phyloP scores from a whole-genome alignment of 1,140 invertebrate genomes.

The Leptoteleia sp. region DNA sequence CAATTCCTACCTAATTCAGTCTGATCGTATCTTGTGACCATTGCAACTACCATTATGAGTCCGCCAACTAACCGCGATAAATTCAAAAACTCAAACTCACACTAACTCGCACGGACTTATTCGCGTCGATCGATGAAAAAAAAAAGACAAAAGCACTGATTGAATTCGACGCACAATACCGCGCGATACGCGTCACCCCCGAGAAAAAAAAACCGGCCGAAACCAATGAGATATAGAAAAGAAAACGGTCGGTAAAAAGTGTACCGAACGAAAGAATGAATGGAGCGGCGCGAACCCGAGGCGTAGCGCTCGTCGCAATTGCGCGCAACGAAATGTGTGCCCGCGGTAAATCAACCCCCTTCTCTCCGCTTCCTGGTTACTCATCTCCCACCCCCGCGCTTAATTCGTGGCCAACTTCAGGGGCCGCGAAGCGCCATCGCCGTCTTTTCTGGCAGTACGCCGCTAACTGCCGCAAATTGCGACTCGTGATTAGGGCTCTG shows the following conservation, averaged over 20 bases:
- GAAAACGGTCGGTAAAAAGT: no score
- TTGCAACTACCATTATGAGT: conserved; percentile 34
- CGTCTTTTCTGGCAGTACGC: no score
- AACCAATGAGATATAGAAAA: no score
- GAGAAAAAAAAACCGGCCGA: no score
- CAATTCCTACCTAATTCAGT: conserved; percentile 46
- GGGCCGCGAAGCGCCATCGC: no score
- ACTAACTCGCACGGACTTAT: no score
- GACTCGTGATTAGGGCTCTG: no score
- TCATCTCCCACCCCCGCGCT: conserved; percentile 57
- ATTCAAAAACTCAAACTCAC: background rate
- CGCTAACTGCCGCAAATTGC: no score
- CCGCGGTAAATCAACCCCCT: conserved; percentile 52
- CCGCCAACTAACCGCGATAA: conserved; percentile 2
- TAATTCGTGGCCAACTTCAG: no score
- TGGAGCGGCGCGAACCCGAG: conserved; percentile 27
- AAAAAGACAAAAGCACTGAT: no score
- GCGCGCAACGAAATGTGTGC: conserved; percentile 57
- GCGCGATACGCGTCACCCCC: background rate
- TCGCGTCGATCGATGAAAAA: no score
- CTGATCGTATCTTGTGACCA: conserved; percentile 50
- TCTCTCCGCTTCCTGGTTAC: conserved; percentile 44
- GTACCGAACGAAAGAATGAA: conserved; percentile 36
- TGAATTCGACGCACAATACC: no score
- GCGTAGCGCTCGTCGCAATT: conserved; percentile 53